Base-by-base conservation (phyloP, 2,888 invertebrate species). In the Tenthredo amoena region DNA sequence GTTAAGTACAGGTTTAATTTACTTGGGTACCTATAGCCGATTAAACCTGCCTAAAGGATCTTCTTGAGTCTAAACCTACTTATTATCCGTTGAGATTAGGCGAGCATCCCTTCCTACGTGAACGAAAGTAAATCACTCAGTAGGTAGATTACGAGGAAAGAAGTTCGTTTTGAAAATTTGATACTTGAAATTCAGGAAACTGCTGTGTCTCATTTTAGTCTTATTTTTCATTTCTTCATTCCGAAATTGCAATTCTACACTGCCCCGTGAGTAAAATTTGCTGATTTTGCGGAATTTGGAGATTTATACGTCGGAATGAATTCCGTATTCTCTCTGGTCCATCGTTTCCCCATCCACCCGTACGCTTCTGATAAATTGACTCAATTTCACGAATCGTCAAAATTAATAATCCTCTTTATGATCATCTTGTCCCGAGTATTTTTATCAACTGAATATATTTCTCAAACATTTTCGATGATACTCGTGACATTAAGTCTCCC, bases 21-120 rank as follows among this genome's bases (percentile, higher is more conserved):
- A 72, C 34, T n/a, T 37, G 5, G 34, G 40, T 31, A 37, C 4
- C 12, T 47, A 71, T 37, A 40, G 34, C 71, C 71, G 71, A 72
- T 72, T 72, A 72, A 72, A 34, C 71, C 71, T 37, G 18, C 18
- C 40, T 72, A 72, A 72, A 21, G 40, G 40, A 72, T 72, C 71
- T 18, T 6, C 71, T 72, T n/a, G 21, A 72, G 40, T 40, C 71
- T 72, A 40, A 37, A 40, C 71, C 71, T 72, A 40, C 40, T 72
- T 72, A 72, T 72, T 72, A 72, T 40, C 71, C 71, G 34, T 40
- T 40, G 15, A 72, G 71, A 72, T 72, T 72, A 72, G 71, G 71
- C 71, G 40, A 72, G 71, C 71, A 72, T 40, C 40, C 40, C 71
- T 72, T 72, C n/a, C 71, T 37, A 72, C 71, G 40, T 10, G 71